Evolutionary conservation across 2,797 vertebrate species (phyloP).

Genomic region (Melanotaenia boesemani): DNA sequence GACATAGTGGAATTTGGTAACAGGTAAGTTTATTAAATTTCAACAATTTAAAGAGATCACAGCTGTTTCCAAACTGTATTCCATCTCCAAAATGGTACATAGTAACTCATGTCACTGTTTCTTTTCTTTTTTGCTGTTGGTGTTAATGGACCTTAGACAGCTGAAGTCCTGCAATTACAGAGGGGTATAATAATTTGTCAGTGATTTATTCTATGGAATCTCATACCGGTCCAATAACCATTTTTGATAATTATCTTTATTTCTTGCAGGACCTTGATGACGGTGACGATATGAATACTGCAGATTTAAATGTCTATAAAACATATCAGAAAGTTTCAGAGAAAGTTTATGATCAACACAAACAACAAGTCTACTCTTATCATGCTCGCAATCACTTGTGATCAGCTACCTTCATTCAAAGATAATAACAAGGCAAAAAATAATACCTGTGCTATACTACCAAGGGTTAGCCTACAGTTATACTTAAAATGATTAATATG

Average conservation of each 20-base stretch:
- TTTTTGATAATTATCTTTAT: constrained; percentile 12
- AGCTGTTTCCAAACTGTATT: not conserved
- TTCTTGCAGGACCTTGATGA: constrained; percentile 44
- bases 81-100: constrained; percentile 72
- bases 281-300: constrained; percentile 55
- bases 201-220: not conserved
- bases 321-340: constrained; percentile 41
- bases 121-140: not conserved
- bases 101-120: not conserved
- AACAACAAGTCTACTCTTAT: not conserved
- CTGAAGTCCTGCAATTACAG: constrained; percentile 37
- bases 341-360: not conserved
- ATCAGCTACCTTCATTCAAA: no score
- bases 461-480: no score
- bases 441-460: not conserved
- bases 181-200: constrained; percentile 36
- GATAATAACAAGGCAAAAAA: not conserved
- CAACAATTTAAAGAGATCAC: not conserved
- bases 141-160: constrained; percentile 42
- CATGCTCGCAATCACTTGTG: not conserved
- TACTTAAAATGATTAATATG: not conserved
- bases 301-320: constrained; percentile 65
- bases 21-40: constrained; percentile 20
- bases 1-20: constrained; percentile 1
- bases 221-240: not conserved